These are phyloP conservation scores for Andrena bucephala DNA, from an alignment of 2,888 invertebrate genomes.

Conservation along the genomic window DNA sequence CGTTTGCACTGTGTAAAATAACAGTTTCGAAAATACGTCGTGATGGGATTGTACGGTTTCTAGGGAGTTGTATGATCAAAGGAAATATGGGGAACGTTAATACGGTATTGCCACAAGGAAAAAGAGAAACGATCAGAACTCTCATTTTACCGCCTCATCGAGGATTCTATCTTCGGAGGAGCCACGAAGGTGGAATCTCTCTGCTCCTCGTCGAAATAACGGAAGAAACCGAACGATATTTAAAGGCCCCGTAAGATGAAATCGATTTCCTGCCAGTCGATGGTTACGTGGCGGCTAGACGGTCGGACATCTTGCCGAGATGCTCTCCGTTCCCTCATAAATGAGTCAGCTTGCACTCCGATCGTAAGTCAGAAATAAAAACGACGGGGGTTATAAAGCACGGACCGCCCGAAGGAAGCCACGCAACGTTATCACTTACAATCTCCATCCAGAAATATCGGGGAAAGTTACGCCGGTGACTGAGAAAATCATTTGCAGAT, in stretches of 20 bases:
- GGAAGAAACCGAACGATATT: conserved; percentile 61
- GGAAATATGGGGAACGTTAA: not conserved
- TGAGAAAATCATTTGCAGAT: conserved; percentile 15
- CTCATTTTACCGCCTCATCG: not conserved
- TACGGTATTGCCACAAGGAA: not conserved
- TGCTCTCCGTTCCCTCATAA: conserved; percentile 57
- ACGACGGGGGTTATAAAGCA: conserved; percentile 55
- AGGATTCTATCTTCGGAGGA: conserved; percentile 16
- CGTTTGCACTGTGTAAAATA: not conserved
- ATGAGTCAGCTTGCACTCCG: conserved; percentile 62
- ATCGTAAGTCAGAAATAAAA: conserved; percentile 67
- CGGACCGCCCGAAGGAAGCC: conserved; percentile 12
- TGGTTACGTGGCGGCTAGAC: conserved; percentile 39
- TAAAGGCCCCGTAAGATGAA: conserved; percentile 59
- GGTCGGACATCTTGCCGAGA: conserved; percentile 52
- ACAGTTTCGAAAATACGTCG: not conserved
- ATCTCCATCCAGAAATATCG: conserved; percentile 12
- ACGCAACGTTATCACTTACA: conserved; percentile 33
- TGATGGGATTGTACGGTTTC: too few species aligned
- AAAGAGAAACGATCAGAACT: not conserved
- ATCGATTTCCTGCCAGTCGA: conserved; percentile 65
- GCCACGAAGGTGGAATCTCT: not conserved
- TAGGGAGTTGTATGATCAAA: not conserved
- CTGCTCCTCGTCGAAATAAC: conserved; percentile 21
- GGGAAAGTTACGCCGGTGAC: not conserved